Percentiles rank a stretch among this genome's conserved stretches.
These are phyloP conservation scores for Anisognathus igniventris DNA, from an alignment of 2,797 vertebrate genomes.

Conservation along the genomic window DNA sequence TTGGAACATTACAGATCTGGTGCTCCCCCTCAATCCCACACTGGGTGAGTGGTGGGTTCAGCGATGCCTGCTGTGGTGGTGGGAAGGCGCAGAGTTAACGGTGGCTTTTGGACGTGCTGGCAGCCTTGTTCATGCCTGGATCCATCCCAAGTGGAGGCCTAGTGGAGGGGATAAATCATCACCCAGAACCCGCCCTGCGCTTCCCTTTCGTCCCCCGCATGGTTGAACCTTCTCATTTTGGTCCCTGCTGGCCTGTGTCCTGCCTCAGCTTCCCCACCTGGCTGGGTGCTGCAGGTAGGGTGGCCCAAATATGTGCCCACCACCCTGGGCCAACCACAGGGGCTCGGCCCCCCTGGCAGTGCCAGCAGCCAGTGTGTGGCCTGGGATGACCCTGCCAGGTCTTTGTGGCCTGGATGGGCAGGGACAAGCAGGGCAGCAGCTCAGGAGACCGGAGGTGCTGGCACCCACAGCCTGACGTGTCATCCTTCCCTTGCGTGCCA, in stretches of 20 bases:
- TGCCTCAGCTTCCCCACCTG: background rate
- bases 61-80: fast-evolving
- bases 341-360: background rate
- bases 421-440: background rate
- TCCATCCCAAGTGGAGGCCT: constrained; percentile 24
- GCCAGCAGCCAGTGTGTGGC: background rate
- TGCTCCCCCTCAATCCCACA: fast-evolving
- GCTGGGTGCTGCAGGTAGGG: background rate
- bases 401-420: background rate
- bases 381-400: background rate
- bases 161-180: constrained; percentile 48
- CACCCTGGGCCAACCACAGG: background rate
- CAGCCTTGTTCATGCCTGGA: constrained; percentile 48
- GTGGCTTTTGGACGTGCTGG: constrained; percentile 21
- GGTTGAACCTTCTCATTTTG: background rate
- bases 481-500: background rate
- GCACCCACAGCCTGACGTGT: background rate
- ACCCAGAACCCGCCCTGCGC: background rate
- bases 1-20: background rate
- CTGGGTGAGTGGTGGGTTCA: background rate
- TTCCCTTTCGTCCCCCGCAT: background rate
- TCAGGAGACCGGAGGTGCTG: background rate
- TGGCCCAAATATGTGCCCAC: background rate
- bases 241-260: background rate
- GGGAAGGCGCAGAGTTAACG: constrained; percentile 30